Evolutionary conservation across 1,140 invertebrate species (phyloP).

Genomic region (Drosophila cardini): DNA sequence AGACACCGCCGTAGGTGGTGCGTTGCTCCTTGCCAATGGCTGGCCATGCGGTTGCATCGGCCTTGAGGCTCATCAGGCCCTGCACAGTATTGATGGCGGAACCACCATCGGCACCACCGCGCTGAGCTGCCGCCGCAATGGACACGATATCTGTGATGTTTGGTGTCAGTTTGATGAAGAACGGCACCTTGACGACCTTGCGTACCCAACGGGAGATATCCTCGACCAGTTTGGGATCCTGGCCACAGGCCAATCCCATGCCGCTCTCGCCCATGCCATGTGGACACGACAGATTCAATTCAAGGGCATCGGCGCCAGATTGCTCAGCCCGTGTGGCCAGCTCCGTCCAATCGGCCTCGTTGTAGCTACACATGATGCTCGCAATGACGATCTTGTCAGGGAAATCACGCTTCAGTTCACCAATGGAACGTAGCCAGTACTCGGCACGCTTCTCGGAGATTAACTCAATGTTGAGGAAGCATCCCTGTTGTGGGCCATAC

Average conservation of each 20-base stretch:
- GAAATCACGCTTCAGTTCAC: conserved; percentile 96
- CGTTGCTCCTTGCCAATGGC: conserved; percentile 91
- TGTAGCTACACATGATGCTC: conserved; percentile 98
- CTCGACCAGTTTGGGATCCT: conserved; percentile 94
- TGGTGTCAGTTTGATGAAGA: conserved; percentile 98
- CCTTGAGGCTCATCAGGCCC: conserved; percentile 94
- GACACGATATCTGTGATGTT: conserved; percentile 97
- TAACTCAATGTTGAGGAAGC: conserved; percentile 98
- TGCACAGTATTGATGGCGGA: conserved; percentile 98
- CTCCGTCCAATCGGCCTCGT: conserved; percentile 94
- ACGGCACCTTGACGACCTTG: conserved; percentile 94
- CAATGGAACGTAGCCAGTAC: conserved; percentile 96
- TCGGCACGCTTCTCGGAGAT: conserved; percentile 98
- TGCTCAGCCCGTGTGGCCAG: conserved; percentile 92
- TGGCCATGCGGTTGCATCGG: conserved; percentile 95
- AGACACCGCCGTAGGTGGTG: conserved; percentile 98
- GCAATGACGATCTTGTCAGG: conserved; percentile 97
- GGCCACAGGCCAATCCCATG: conserved; percentile 99
- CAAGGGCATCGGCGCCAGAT: conserved; percentile 96
- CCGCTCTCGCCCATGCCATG: conserved; percentile 99
- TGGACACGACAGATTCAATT: conserved; percentile 98
- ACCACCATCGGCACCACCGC: conserved; percentile 96
- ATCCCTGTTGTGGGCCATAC: conserved; percentile 96
- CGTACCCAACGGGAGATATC: conserved; percentile 97
- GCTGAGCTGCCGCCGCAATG: conserved; percentile 96